A percentile compares a stretch with the other conserved stretches of the same genome.
These are phyloP conservation scores for Philopotamus ludificatus DNA, from an alignment of 1,140 invertebrate genomes.

Conservation along the genomic window DNA sequence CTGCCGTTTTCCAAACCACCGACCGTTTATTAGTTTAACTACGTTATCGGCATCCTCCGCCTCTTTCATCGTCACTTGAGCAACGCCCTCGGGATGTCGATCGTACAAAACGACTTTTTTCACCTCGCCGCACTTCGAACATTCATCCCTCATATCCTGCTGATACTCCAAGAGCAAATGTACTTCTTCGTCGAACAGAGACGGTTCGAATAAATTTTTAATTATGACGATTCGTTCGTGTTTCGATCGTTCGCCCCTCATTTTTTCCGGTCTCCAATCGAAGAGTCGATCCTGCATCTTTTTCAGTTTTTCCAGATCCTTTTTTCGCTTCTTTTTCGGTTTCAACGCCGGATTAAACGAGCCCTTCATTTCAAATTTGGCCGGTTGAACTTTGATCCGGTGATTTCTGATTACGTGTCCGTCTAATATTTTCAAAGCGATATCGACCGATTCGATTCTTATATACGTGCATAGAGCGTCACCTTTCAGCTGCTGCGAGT, in stretches of 20 bases:
- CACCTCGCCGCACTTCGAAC: slow-evolving; percentile 88
- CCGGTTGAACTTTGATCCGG: slow-evolving; percentile 84
- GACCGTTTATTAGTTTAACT: slow-evolving; percentile 81
- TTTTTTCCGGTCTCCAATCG: slow-evolving; percentile 94
- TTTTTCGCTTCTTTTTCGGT: slow-evolving; percentile 87
- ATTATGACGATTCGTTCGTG: slow-evolving; percentile 90
- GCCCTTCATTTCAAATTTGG: slow-evolving; percentile 94
- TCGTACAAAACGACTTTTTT: slow-evolving; percentile 92
- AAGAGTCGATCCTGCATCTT: slow-evolving; percentile 95
- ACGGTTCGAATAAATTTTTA: slow-evolving; percentile 90
- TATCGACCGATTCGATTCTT: slow-evolving; percentile 92
- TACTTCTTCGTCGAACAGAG: slow-evolving; percentile 88
- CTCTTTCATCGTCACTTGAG: slow-evolving; percentile 86
- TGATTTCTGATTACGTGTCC: slow-evolving; percentile 78
- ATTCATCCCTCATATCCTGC: slow-evolving; percentile 87
- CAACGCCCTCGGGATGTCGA: slow-evolving; percentile 91
- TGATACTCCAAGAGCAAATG: slow-evolving; percentile 87
- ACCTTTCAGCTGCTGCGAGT: slow-evolving; percentile 86
- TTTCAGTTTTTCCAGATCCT: slow-evolving; percentile 87
- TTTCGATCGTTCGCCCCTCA: slow-evolving; percentile 78
- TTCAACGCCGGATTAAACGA: slow-evolving; percentile 92
- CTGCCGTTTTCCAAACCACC: slow-evolving; percentile 87
- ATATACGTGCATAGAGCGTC: slow-evolving; percentile 97
- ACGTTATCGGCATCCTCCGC: slow-evolving; percentile 90
- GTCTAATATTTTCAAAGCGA: slow-evolving; percentile 92